Evolutionary conservation across 2,797 vertebrate species (phyloP).

Genomic region (Tinamus major): DNA sequence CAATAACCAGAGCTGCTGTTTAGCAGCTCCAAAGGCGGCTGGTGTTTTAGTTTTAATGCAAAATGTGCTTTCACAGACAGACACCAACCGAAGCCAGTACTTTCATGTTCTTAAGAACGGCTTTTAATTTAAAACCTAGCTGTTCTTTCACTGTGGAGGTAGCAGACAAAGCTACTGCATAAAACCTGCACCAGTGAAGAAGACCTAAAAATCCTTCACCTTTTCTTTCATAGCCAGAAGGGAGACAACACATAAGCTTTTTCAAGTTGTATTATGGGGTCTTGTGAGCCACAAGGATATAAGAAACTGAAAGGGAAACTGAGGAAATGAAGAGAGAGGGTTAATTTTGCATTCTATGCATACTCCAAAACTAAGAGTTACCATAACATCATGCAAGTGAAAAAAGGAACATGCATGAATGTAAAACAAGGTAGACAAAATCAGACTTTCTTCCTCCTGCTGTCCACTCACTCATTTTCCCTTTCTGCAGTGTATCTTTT

Average conservation of each 20-base stretch:
- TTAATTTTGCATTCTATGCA: neutral
- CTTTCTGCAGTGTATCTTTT: neutral
- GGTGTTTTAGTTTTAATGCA: conserved; percentile 10
- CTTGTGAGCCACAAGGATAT: neutral
- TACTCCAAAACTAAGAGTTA: neutral
- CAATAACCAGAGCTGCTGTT: neutral
- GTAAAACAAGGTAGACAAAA: neutral
- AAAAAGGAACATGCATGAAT: neutral
- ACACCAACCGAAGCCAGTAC: neutral
- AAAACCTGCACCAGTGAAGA: rapidly evolving
- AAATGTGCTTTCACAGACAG: conserved; percentile 12
- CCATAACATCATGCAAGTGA: neutral
- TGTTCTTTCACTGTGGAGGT: neutral
- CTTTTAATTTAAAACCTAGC: neutral
- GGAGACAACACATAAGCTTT: neutral
- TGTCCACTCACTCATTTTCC: neutral
- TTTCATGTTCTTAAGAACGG: neutral
- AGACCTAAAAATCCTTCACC: neutral
- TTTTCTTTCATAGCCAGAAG: neutral
- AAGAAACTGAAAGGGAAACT: neutral
- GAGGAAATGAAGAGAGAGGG: neutral
- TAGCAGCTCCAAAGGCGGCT: neutral
- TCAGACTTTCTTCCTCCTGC: neutral
- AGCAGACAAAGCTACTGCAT: neutral
- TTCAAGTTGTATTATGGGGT: neutral